Base-by-base conservation (phyloP, 2,888 invertebrate genomes). In the Lissonota sp. region DNA sequence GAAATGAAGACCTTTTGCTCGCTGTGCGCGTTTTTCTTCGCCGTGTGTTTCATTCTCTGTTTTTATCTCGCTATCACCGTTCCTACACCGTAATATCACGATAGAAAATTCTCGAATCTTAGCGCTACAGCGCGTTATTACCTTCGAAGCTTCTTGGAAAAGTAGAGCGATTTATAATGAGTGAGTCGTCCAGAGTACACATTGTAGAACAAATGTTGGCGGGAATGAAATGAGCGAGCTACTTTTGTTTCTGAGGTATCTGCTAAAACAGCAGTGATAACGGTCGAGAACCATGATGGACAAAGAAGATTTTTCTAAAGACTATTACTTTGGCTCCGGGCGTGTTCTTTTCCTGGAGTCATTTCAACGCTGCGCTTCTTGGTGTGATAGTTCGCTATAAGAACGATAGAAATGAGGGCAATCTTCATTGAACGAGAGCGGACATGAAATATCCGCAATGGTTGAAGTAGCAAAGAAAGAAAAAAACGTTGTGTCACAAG, bases 301-400 rank as follows among this genome's bases (percentile, higher is more conserved):
- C 26, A 26, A 26, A 67, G 55, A 46, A 62, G 12, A 66, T 69
- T 80, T 72, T 72, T 69, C 57, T 44, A 69, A 58, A 80, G 60
- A 51, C 66, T 64, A 57, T 71, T 62, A 64, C 40, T 71, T 26
- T 57, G 72, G 57, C 71, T 80, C 14, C 42, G 55, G 49, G 49
- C 62, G 57, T 3, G 26, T 57, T 51, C 26, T 53, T 53, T 12
- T 14, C 6, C 67, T 44, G 37, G 53, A 49, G n/a, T 57, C 49
- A 62, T 63, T 72, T 67, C 42, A 46, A 62, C 63, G 72, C 67
- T 55, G 37, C 4, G 42, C 51, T 73, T 57, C 7, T 63, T n/a
- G 49, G 42, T 39, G 62, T 71, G 66, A 71, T 76, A 37, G 16
- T 60, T 74, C 60, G 55, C 44, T 51, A 26, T 26, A 51, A 76